Conservation (phyloP, 2,888 invertebrate genomes). For the Suillia variegata region DNA sequence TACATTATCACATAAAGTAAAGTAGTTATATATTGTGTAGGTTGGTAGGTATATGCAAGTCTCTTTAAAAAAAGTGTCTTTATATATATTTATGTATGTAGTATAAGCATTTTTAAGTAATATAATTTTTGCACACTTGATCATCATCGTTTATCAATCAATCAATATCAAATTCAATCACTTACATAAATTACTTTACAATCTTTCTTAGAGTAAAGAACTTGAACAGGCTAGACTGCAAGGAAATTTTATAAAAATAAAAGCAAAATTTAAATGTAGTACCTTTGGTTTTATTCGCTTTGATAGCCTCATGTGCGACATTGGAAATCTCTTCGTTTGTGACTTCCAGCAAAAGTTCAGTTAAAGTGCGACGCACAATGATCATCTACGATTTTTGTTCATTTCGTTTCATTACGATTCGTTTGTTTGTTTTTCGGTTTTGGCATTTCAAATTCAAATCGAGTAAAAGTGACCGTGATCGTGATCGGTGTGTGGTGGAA, state of each 20-base stretch:
- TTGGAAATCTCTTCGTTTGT: constrained; percentile 87
- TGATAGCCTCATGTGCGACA: constrained; percentile 85
- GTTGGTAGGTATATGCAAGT: background rate
- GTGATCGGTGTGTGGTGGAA: background rate
- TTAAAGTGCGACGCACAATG: constrained; percentile 84
- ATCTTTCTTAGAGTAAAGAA: background rate
- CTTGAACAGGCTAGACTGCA: background rate
- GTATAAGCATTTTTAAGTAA: too few species aligned
- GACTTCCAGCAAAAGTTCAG: constrained; percentile 92
- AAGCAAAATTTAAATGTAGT: constrained; percentile 57
- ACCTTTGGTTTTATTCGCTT: constrained; percentile 82
- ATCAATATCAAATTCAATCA: too few species aligned
- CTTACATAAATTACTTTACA: background rate
- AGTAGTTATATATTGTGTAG: constrained; percentile 3
- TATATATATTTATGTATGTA: too few species aligned
- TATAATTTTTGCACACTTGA: too few species aligned
- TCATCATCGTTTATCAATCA: too few species aligned
- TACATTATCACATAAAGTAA: constrained; percentile 21
- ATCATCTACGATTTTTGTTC: constrained; percentile 70
- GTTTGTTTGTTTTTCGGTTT: constrained; percentile 5
- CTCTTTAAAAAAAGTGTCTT: background rate
- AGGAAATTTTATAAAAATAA: background rate
- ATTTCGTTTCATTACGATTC: constrained; percentile 6
- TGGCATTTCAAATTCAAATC: too few species aligned
- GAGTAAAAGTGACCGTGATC: background rate